These are phyloP conservation scores for Pseudachorutes palmiensis DNA, from an alignment of 1,140 invertebrate genomes.

Conservation along the genomic window DNA sequence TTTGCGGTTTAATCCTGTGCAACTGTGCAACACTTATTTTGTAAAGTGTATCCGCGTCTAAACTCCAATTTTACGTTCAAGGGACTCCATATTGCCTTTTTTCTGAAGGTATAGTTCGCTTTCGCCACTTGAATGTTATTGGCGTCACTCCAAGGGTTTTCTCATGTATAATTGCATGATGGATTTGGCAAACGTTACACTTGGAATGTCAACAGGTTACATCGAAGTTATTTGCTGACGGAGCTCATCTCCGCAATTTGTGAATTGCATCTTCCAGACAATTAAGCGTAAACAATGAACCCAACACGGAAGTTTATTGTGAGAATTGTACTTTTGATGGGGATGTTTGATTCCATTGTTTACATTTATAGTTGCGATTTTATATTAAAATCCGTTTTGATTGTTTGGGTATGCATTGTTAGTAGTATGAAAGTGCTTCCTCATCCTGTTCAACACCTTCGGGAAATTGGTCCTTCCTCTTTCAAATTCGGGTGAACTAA, in stretches of 20 bases:
- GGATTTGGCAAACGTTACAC: not conserved
- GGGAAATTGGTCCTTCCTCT: not conserved
- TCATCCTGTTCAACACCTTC: not conserved
- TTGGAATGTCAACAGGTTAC: no score
- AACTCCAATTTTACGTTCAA: not conserved
- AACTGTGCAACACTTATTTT: not conserved
- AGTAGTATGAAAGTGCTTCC: not conserved
- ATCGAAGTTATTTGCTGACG: not conserved
- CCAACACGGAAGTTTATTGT: not conserved
- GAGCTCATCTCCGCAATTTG: not conserved
- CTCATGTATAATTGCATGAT: not conserved
- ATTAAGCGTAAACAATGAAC: not conserved
- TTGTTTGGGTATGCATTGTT: no score
- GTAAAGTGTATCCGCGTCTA: not conserved
- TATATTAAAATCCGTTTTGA: no score
- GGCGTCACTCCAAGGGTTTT: not conserved
- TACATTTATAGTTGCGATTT: no score
- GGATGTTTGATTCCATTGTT: not conserved
- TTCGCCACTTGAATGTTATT: not conserved
- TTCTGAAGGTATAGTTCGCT: not conserved
- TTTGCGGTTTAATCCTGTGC: not conserved
- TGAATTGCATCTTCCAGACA: not conserved
- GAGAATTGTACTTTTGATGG: not conserved
- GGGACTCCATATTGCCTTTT: not conserved
- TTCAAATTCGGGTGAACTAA: not conserved